Percentiles rank a stretch among this genome's conserved stretches.
Evolutionary conservation across 2,888 invertebrate species (phyloP).

Genomic region (Torymus tubicola): DNA sequence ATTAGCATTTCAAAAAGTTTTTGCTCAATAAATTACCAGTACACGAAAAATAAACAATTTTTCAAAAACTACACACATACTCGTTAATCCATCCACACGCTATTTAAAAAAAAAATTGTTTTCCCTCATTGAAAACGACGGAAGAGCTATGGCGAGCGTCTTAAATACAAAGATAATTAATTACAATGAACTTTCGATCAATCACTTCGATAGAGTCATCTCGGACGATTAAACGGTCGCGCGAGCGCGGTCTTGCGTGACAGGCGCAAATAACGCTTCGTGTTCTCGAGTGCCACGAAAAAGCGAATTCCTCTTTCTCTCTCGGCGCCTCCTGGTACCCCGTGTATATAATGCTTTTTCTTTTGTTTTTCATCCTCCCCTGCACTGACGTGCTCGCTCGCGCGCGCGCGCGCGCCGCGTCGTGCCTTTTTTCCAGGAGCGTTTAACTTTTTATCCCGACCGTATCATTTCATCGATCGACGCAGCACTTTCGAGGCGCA

Average conservation of each 20-base stretch:
- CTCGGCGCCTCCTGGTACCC: no score
- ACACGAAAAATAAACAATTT: no score
- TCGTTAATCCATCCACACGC: conserved; percentile 5
- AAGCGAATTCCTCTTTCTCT: no score
- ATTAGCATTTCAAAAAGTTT: no score
- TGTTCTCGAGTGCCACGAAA: no score
- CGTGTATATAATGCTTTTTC: no score
- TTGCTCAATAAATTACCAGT: no score
- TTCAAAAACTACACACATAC: no score
- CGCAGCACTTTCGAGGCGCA: conserved; percentile 44
- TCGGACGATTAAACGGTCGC: conserved; percentile 54
- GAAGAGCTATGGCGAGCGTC: neutral
- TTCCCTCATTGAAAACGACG: conserved; percentile 12
- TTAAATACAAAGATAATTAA: conserved; percentile 52
- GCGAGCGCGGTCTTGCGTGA: conserved; percentile 40
- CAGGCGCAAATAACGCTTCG: conserved; percentile 46
- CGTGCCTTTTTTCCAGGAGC: conserved; percentile 3
- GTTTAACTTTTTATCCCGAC: conserved; percentile 51
- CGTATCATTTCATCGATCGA: conserved; percentile 52
- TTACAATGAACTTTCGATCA: conserved; percentile 52
- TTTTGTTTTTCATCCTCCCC: no score
- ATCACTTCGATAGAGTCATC: conserved; percentile 58
- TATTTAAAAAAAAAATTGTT: conserved; percentile 15
- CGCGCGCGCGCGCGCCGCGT: neutral
- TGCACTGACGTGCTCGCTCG: conserved; percentile 17